phyloP scores from a whole-genome alignment of 2,113 vertebrate species.

The Onychostoma macrolepis region DNA sequence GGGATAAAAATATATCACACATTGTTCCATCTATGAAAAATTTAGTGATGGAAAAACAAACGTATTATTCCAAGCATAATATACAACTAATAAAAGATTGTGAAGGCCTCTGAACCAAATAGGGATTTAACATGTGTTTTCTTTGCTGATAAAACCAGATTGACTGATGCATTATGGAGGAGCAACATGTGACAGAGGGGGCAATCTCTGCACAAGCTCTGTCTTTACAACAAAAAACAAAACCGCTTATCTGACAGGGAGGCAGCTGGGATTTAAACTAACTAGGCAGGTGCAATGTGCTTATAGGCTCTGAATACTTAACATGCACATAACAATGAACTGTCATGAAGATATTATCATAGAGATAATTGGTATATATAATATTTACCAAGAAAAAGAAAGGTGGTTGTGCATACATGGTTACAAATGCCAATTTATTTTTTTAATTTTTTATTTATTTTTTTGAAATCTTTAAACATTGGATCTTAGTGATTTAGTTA shows the following conservation, averaged over 20 bases:
- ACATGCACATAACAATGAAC: constrained; percentile 21
- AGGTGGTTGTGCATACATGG: background rate
- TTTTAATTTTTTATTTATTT: too few relatives aligned
- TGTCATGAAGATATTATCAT: background rate
- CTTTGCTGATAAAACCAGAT: constrained; percentile 39
- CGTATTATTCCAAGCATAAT: constrained; percentile 26
- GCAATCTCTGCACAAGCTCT: constrained; percentile 17
- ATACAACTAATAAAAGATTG: constrained; percentile 24
- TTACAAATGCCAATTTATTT: background rate
- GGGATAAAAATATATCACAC: constrained; percentile 42
- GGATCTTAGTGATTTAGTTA: background rate
- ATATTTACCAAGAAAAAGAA: background rate
- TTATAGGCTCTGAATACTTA: constrained; percentile 17
- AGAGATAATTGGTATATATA: background rate
- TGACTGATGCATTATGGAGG: constrained; percentile 46
- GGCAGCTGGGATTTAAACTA: constrained; percentile 24
- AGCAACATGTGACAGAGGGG: constrained; percentile 28
- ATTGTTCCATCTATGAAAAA: constrained; percentile 33
- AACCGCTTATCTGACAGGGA: constrained; percentile 26
- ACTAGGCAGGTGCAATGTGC: constrained; percentile 28
- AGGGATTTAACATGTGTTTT: constrained; percentile 37
- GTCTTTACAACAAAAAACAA: background rate
- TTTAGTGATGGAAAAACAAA: constrained; percentile 1
- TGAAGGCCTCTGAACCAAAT: background rate
- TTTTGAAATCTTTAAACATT: background rate